These are phyloP conservation scores for Thalassaphorura encarpata DNA, from an alignment of 1,140 invertebrate genomes.

Conservation along the genomic window DNA sequence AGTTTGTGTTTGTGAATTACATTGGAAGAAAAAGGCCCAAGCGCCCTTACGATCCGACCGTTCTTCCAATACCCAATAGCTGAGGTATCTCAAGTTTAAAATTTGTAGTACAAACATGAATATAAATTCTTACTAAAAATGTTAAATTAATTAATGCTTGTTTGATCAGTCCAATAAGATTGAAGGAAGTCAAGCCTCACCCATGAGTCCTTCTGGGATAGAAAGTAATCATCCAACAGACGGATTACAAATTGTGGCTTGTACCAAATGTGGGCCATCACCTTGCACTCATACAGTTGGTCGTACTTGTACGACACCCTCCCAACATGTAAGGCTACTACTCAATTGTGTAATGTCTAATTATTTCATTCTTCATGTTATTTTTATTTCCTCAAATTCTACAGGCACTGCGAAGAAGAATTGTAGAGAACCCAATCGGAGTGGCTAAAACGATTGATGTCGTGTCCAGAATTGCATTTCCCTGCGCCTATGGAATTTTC, in stretches of 20 bases:
- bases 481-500: constrained; percentile 80
- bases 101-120: not conserved
- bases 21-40: constrained; percentile 73
- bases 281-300: constrained; percentile 24
- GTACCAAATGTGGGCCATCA: constrained; percentile 26
- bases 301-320: constrained; percentile 17
- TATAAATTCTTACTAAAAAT: not conserved
- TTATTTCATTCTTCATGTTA: no score
- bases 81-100: not conserved
- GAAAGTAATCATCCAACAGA: constrained; percentile 25
- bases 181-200: constrained; percentile 26
- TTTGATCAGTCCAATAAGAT: constrained; percentile 10
- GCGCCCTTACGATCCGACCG: constrained; percentile 14
- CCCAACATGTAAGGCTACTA: not conserved
- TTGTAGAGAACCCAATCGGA: constrained; percentile 78
- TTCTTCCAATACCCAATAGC: not conserved
- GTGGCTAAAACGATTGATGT: constrained; percentile 91
- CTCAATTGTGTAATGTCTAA: not conserved
- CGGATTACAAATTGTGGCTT: constrained; percentile 30
- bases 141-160: not conserved
- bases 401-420: constrained; percentile 60
- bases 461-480: constrained; percentile 83
- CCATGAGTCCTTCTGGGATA: constrained; percentile 10
- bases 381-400: not conserved
- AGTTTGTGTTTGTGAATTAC: constrained; percentile 91